phyloP scores from a whole-genome alignment of 2,888 invertebrate genomes.

The Reticulitermes lucifugus region DNA sequence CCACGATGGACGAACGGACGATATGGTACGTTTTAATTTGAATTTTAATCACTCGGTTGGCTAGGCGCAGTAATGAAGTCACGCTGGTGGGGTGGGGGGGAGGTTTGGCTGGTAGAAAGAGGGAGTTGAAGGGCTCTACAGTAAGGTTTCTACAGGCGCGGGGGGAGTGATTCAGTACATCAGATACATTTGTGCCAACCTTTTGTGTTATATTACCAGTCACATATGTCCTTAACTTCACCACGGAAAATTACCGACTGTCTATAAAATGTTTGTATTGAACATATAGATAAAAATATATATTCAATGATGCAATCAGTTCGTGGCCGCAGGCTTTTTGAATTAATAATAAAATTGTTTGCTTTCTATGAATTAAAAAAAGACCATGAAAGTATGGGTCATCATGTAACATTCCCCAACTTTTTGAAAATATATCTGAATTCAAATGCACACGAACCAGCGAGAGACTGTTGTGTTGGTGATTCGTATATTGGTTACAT shows the following conservation, averaged over 20 bases:
- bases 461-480: not conserved
- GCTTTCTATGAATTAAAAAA: conserved; percentile 15
- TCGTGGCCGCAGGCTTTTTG: not conserved
- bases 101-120: not conserved
- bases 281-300: conserved; percentile 17
- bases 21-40: conserved; percentile 42
- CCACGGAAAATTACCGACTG: conserved; percentile 26
- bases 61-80: conserved; percentile 44
- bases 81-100: not conserved
- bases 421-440: not conserved
- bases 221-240: not conserved
- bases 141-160: not conserved
- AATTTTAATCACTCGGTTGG: conserved; percentile 44
- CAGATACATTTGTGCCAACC: not conserved
- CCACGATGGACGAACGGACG: not conserved
- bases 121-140: not conserved
- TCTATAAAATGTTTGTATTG: conserved; percentile 22
- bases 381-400: not conserved
- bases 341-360: conserved; percentile 36
- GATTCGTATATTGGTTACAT: not conserved
- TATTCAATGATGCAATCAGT: not conserved
- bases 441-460: not conserved
- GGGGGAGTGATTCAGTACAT: not conserved
- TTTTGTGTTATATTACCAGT: not conserved
- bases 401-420: not conserved